Evolutionary conservation across 2,113 vertebrate species (phyloP).

Genomic region (Epinephelus lanceolatus): DNA sequence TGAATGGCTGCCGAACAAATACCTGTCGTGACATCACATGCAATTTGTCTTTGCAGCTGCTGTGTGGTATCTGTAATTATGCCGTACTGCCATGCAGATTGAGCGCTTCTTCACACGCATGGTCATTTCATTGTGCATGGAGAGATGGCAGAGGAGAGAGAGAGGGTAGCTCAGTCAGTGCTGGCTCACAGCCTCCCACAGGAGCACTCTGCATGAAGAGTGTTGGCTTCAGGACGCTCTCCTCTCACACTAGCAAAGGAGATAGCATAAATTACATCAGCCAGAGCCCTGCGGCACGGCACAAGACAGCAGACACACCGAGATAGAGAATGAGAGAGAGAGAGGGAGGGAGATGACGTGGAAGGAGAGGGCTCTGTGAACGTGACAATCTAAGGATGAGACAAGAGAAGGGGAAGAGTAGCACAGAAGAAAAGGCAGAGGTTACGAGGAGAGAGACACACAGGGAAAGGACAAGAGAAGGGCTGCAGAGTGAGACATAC

Average conservation of each 20-base stretch:
- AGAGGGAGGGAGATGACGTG: neutral
- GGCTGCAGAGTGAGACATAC: slow-evolving; percentile 1
- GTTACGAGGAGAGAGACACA: slow-evolving; percentile 30
- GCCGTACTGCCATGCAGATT: slow-evolving; percentile 1
- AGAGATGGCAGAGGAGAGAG: slow-evolving; percentile 24
- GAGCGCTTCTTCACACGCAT: slow-evolving; percentile 18
- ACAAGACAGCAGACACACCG: slow-evolving; percentile 57
- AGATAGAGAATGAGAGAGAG: slow-evolving; percentile 38
- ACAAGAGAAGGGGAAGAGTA: slow-evolving; percentile 24
- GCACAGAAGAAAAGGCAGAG: slow-evolving; percentile 35
- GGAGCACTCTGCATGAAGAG: slow-evolving; percentile 76
- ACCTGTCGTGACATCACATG: slow-evolving; percentile 17
- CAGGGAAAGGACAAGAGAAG: slow-evolving; percentile 7
- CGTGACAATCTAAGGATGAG: slow-evolving; percentile 52
- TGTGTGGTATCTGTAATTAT: slow-evolving; percentile 32
- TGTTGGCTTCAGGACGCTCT: slow-evolving; percentile 59
- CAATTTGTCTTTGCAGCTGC: slow-evolving; percentile 16
- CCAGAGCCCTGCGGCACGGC: slow-evolving; percentile 63
- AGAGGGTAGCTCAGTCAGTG: slow-evolving; percentile 33
- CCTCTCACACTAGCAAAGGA: slow-evolving; percentile 62
- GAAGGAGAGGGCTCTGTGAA: slow-evolving; percentile 33
- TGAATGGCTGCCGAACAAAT: neutral
- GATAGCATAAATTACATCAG: slow-evolving; percentile 80
- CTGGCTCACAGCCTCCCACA: slow-evolving; percentile 68
- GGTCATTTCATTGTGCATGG: slow-evolving; percentile 34